These are phyloP conservation scores for Tokudaia muenninki DNA, from an alignment of 2,797 vertebrate genomes.

Conservation along the genomic window DNA sequence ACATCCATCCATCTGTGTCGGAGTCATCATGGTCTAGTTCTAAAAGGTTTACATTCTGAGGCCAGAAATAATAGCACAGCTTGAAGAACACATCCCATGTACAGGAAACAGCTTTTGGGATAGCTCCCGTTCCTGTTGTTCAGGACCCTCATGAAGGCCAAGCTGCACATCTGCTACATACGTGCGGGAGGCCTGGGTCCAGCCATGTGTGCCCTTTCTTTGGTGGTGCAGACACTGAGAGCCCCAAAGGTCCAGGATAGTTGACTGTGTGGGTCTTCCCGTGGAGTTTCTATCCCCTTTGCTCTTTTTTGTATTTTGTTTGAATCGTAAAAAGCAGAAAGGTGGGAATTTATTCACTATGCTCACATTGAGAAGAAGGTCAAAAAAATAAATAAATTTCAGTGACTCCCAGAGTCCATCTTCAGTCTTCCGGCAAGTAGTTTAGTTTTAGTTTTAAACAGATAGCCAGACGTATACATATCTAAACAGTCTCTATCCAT, in stretches of 20 bases:
- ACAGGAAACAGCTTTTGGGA: background rate
- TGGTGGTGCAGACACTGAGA: background rate
- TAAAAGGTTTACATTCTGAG: background rate
- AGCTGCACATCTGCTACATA: background rate
- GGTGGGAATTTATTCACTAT: background rate
- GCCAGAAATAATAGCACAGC: background rate
- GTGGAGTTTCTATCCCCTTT: background rate
- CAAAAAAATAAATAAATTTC: too few species aligned
- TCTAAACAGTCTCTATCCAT: background rate
- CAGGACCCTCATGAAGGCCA: background rate
- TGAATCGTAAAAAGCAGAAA: background rate
- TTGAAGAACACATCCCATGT: background rate
- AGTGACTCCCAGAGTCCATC: background rate
- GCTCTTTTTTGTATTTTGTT: background rate
- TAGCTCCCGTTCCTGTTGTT: background rate
- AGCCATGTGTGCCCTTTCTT: background rate
- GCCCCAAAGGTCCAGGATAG: background rate
- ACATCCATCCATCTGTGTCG: accelerated
- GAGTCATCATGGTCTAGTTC: background rate
- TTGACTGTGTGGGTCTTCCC: background rate
- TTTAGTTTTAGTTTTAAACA: background rate
- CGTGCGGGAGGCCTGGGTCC: background rate
- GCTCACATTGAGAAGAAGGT: background rate
- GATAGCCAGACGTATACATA: background rate
- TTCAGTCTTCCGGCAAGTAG: background rate